phyloP scores from a whole-genome alignment of 1,140 invertebrate species.

The Batillaria attramentaria region DNA sequence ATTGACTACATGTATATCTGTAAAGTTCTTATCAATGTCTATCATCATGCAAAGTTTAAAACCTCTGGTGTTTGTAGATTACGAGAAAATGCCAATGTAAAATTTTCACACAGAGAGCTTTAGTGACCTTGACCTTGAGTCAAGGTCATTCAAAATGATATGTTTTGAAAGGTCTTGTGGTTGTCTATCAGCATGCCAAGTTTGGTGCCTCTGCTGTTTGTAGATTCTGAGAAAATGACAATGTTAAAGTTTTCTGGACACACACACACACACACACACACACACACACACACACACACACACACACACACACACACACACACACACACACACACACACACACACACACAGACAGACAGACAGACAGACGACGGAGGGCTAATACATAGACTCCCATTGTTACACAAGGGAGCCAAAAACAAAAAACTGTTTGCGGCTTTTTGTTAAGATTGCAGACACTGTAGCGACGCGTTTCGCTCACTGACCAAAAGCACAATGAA shows the following conservation, averaged over 20 bases:
- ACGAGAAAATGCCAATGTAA: no score
- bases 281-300: not conserved
- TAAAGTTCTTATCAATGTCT: no score
- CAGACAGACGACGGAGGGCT: not conserved
- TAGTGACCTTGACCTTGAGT: not conserved
- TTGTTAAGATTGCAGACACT: not conserved
- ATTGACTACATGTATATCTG: no score
- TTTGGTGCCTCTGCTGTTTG: not conserved
- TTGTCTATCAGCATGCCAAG: not conserved
- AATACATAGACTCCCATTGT: not conserved
- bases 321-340: not conserved
- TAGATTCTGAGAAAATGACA: not conserved
- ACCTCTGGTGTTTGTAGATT: no score
- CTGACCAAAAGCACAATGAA: not conserved
- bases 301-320: not conserved
- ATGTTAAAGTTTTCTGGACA: not conserved
- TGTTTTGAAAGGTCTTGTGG: not conserved
- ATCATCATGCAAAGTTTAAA: no score
- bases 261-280: not conserved
- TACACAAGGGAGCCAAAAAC: not conserved
- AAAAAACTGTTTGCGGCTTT: no score
- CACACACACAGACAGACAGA: constrained; percentile 1
- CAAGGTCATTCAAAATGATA: not conserved
- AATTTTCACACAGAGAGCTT: not conserved
- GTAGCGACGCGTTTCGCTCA: not conserved